Evolutionary conservation across 2,797 vertebrate genomes (phyloP).

Genomic region (Danio jaintianensis): DNA sequence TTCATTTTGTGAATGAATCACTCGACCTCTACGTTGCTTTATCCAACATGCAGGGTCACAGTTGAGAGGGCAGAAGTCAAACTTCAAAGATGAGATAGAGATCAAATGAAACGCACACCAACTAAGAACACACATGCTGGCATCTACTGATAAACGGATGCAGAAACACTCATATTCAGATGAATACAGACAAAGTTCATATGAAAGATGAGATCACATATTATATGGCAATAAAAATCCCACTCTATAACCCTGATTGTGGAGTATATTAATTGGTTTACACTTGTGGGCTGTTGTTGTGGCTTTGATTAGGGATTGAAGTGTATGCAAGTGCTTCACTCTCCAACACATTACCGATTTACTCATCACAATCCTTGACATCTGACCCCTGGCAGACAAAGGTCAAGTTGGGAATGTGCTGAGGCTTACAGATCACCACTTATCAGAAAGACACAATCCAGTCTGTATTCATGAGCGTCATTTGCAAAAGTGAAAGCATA

Average conservation of each 20-base stretch:
- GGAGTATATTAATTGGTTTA: not conserved
- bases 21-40: not conserved
- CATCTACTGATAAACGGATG: conserved; percentile 15
- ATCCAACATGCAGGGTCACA: conserved; percentile 21
- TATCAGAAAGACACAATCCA: conserved; percentile 5
- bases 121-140: conserved; percentile 25
- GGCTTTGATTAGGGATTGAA: conserved; percentile 4
- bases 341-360: conserved; percentile 18
- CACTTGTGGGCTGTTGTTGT: not conserved
- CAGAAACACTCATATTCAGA: conserved; percentile 19
- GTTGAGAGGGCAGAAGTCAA: conserved; percentile 39
- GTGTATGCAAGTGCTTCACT: conserved; percentile 1
- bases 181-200: no score
- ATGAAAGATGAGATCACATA: not conserved
- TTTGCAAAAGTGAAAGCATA: conserved; percentile 8
- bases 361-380: conserved; percentile 36
- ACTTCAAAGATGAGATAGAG: conserved; percentile 36
- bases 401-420: conserved; percentile 41
- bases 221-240: not conserved
- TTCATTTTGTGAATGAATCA: conserved; percentile 39
- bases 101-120: conserved; percentile 41
- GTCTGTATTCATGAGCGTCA: not conserved
- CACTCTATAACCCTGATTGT: not conserved
- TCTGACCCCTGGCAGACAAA: conserved; percentile 38
- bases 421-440: conserved; percentile 28